A percentile compares a stretch with the other conserved stretches of the same genome.
These are phyloP conservation scores for Cosmopolites sordidus DNA, from an alignment of 2,888 invertebrate species.

Conservation along the genomic window DNA sequence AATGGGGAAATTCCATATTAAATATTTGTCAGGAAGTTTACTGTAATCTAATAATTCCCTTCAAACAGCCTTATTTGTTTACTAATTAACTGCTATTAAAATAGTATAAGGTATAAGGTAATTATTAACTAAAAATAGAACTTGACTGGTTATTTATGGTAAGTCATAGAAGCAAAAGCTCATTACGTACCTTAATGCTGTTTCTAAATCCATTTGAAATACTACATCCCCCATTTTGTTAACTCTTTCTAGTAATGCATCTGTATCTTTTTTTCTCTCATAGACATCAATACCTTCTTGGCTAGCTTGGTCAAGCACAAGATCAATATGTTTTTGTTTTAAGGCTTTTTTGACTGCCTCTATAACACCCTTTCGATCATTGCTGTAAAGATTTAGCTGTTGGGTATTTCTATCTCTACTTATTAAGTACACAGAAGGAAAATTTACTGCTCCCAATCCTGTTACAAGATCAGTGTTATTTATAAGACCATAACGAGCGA, in stretches of 20 bases:
- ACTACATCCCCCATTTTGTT: conserved; percentile 56
- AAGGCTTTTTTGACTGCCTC: conserved; percentile 55
- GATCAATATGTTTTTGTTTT: conserved; percentile 41
- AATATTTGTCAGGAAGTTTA: too few species aligned
- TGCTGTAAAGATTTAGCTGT: conserved; percentile 19
- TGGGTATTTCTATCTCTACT: conserved; percentile 40
- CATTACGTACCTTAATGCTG: conserved; percentile 64
- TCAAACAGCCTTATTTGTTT: too few species aligned
- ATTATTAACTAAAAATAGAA: too few species aligned
- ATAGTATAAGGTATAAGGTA: too few species aligned
- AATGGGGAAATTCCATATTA: too few species aligned
- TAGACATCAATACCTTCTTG: conserved; percentile 35
- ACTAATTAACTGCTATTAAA: too few species aligned
- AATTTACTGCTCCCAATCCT: conserved; percentile 49
- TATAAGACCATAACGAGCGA: conserved; percentile 54
- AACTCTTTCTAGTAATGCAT: conserved; percentile 41
- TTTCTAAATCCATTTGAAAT: conserved; percentile 84
- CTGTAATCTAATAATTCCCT: too few species aligned
- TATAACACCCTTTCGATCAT: conserved; percentile 38
- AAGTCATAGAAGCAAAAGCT: neutral
- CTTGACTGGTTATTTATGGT: neutral
- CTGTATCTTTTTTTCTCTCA: conserved; percentile 32
- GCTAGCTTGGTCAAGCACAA: conserved; percentile 37
- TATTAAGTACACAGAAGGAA: conserved; percentile 56
- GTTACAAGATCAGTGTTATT: conserved; percentile 54